A percentile compares a stretch with the other conserved stretches of the same genome.
phyloP scores from a whole-genome alignment of 1,140 invertebrate species.

The Ceratoteleas bidentatus region DNA sequence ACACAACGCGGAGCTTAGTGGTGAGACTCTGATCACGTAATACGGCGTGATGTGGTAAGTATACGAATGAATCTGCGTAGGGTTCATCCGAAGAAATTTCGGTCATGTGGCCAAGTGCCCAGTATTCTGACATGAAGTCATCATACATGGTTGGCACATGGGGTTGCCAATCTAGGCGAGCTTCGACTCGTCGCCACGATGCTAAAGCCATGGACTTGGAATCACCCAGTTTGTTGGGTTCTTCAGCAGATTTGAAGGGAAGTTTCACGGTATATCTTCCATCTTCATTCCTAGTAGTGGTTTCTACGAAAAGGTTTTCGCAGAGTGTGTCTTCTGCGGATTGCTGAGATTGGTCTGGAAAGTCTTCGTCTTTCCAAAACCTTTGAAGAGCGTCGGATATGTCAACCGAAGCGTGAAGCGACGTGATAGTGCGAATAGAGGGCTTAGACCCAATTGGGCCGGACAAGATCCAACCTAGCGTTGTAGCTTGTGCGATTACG shows the following conservation, averaged over 20 bases:
- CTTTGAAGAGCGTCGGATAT: background rate
- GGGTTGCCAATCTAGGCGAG: too few species aligned
- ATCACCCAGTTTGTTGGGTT: too few species aligned
- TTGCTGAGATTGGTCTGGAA: background rate
- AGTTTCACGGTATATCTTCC: background rate
- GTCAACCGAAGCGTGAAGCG: background rate
- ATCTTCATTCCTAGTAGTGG: background rate
- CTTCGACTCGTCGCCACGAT: too few species aligned
- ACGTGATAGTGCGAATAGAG: background rate
- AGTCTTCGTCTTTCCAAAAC: background rate
- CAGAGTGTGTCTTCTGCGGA: background rate
- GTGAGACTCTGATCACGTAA: slow-evolving; percentile 45
- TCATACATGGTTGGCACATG: too few species aligned
- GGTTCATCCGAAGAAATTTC: background rate
- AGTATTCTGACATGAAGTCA: background rate
- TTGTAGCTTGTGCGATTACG: too few species aligned
- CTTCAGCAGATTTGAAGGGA: too few species aligned
- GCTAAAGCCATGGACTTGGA: too few species aligned
- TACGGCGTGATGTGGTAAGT: slow-evolving; percentile 31
- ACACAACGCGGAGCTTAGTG: slow-evolving; percentile 59
- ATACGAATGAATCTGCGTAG: background rate
- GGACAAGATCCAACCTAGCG: too few species aligned
- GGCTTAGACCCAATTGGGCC: too few species aligned
- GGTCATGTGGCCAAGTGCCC: background rate
- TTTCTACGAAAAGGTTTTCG: background rate